Evolutionary conservation across 1,140 invertebrate species (phyloP).

Genomic region (Drosophila tristis): DNA sequence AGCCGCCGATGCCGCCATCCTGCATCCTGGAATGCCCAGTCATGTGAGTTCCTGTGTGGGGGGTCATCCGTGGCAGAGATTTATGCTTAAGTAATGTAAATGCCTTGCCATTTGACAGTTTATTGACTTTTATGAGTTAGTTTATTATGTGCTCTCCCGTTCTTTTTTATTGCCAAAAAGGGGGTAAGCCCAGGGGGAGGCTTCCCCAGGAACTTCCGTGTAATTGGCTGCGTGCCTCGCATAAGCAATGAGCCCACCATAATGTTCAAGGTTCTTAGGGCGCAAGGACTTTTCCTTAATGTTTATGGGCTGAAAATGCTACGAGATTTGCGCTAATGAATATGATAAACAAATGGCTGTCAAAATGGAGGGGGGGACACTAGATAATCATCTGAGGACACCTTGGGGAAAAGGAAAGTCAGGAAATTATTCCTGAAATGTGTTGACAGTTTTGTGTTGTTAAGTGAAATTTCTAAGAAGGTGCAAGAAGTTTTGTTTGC

Average conservation of each 20-base stretch:
- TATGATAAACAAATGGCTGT: slow-evolving; percentile 41
- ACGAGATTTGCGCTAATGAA: slow-evolving; percentile 47
- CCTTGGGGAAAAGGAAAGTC: not conserved
- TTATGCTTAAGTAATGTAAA: slow-evolving; percentile 72
- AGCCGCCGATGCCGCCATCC: not conserved
- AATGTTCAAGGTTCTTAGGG: slow-evolving; percentile 3
- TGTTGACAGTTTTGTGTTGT: not conserved
- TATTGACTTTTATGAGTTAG: slow-evolving; percentile 77
- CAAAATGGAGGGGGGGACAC: slow-evolving; percentile 4
- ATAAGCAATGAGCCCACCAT: slow-evolving; percentile 33
- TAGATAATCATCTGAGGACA: slow-evolving; percentile 27
- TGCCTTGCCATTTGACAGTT: slow-evolving; percentile 72
- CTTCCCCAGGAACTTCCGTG: slow-evolving; percentile 31
- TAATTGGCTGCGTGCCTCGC: slow-evolving; percentile 49
- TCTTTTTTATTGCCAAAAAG: slow-evolving; percentile 41
- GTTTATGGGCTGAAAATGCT: slow-evolving; percentile 37
- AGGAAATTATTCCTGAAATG: slow-evolving; percentile 20
- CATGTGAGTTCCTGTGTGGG: slow-evolving; percentile 7
- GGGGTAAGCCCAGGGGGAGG: not conserved
- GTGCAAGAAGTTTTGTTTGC: no score
- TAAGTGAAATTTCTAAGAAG: slow-evolving; percentile 1
- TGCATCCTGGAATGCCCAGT: not conserved
- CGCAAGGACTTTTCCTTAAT: not conserved
- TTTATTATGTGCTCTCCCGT: slow-evolving; percentile 47
- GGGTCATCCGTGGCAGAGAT: slow-evolving; percentile 34